phyloP scores from a whole-genome alignment of 2,113 vertebrate species.

The Bujurquina vittata region DNA sequence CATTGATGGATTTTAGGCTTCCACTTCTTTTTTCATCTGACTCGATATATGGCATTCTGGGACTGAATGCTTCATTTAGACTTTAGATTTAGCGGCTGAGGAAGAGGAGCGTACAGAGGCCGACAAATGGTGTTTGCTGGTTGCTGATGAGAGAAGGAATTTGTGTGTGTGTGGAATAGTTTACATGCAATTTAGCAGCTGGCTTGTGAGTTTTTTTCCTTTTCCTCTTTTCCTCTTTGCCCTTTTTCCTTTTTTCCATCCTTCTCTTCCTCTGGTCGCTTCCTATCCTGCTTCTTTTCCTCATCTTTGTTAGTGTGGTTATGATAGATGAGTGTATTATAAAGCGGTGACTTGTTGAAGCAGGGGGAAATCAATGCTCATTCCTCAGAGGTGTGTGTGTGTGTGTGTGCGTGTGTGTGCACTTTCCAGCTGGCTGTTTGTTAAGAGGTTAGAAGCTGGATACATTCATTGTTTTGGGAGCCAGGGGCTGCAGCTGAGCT shows the following conservation, averaged over 20 bases:
- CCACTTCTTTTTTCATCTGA: neutral
- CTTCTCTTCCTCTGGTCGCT: constrained; percentile 13
- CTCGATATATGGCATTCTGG: neutral
- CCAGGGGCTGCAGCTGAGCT: constrained; percentile 54
- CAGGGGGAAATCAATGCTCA: constrained; percentile 72
- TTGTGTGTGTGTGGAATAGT: constrained; percentile 40
- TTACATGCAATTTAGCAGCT: constrained; percentile 60
- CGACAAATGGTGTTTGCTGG: constrained; percentile 58
- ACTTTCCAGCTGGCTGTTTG: constrained; percentile 58
- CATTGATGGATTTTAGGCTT: neutral
- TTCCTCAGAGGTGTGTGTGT: constrained; percentile 52
- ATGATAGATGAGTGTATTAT: constrained; percentile 71
- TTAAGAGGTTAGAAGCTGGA: constrained; percentile 60
- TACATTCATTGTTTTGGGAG: constrained; percentile 71
- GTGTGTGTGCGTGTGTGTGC: constrained; percentile 41
- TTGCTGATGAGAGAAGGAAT: constrained; percentile 55
- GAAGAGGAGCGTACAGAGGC: constrained; percentile 1
- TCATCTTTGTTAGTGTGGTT: constrained; percentile 53
- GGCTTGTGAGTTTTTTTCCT: constrained; percentile 29
- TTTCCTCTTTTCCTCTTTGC: neutral
- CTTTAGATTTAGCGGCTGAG: constrained; percentile 12
- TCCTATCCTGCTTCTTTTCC: constrained; percentile 11
- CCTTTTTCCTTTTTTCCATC: neutral
- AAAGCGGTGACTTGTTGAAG: constrained; percentile 49
- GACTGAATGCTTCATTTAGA: constrained; percentile 31